Conservation (phyloP, 2,888 invertebrate genomes). For the Sarcophaga variegata region DNA sequence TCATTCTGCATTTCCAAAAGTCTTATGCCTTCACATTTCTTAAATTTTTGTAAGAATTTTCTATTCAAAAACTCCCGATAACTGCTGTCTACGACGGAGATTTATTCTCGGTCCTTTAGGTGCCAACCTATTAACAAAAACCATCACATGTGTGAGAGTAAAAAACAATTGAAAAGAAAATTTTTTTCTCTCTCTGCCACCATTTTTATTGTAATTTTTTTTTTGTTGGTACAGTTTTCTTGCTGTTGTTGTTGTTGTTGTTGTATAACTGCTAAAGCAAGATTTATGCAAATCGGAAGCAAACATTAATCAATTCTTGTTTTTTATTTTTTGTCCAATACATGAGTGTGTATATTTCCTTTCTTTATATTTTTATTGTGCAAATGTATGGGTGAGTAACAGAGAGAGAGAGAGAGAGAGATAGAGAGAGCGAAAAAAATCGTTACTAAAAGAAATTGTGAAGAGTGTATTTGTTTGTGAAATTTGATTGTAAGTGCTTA, state of each 20-base stretch:
- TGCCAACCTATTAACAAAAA: background rate
- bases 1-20: too few relatives aligned
- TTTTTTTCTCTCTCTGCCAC: conserved; percentile 11
- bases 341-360: conserved; percentile 32
- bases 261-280: conserved; percentile 75
- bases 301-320: conserved; percentile 79
- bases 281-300: conserved; percentile 81
- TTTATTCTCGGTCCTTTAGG: background rate
- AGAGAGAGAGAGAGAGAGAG: background rate
- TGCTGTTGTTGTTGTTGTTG: conserved; percentile 12
- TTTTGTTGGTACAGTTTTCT: background rate
- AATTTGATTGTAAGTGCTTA: conserved; percentile 32
- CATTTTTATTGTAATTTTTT: background rate
- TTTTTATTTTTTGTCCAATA: conserved; percentile 67
- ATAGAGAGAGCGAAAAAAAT: background rate
- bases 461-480: background rate
- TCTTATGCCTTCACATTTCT: too few relatives aligned
- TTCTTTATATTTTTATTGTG: conserved; percentile 32
- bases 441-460: background rate
- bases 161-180: conserved; percentile 24
- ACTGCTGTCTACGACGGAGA: too few relatives aligned
- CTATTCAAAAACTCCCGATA: too few relatives aligned
- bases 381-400: conserved; percentile 3
- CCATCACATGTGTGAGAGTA: background rate
- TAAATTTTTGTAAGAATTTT: too few relatives aligned